Conservation (phyloP, 2,113 vertebrate genomes). For the Oenanthe oenanthe region DNA sequence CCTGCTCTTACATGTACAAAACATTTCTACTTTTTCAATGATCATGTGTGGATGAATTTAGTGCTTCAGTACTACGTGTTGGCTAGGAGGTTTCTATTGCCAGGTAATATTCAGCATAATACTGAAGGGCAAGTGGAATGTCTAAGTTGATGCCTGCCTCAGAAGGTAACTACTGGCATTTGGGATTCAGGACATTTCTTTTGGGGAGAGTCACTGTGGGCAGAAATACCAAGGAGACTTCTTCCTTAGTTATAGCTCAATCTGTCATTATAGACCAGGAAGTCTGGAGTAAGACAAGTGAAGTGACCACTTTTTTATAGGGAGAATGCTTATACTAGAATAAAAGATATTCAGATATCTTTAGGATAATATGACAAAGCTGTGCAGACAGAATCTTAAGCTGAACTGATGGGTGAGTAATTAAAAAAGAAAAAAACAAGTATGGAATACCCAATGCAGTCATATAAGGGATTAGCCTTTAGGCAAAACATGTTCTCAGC, state of each 20-base stretch:
- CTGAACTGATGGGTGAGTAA: not conserved
- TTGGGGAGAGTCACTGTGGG: not conserved
- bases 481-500: not conserved
- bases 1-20: not conserved
- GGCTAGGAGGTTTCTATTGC: not conserved
- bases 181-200: not conserved
- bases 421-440: not conserved
- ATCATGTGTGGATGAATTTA: not conserved
- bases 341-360: not conserved
- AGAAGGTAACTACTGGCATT: not conserved
- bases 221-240: not conserved
- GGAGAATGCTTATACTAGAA: not conserved
- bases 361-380: not conserved
- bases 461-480: not conserved
- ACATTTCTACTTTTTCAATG: not conserved
- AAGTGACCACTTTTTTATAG: not conserved
- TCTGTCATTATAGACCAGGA: not conserved
- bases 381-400: not conserved
- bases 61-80: too few species aligned
- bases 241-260: not conserved
- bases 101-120: not conserved
- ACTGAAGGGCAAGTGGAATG: not conserved
- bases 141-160: accelerated
- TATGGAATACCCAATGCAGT: not conserved
- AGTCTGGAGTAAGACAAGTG: not conserved